Evolutionary conservation across 1,140 invertebrate genomes (phyloP).

Genomic region (Lordiphosa mommai): DNA sequence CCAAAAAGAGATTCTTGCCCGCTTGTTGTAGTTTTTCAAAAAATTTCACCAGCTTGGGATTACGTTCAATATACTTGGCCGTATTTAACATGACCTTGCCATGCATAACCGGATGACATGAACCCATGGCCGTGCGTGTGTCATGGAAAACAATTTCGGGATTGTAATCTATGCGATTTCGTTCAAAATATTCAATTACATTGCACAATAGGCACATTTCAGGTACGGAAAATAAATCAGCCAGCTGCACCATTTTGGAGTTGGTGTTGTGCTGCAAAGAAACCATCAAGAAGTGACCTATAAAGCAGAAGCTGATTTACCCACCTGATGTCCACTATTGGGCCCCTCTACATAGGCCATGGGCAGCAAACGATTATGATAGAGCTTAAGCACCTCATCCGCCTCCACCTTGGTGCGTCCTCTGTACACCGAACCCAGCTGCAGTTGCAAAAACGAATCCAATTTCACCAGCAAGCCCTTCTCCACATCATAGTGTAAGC

Average conservation of each 20-base stretch:
- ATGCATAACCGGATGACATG: constrained; percentile 95
- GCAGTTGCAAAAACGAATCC: constrained; percentile 97
- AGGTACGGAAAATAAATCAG: constrained; percentile 98
- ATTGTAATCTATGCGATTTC: constrained; percentile 94
- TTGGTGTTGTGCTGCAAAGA: constrained; percentile 82
- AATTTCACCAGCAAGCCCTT: constrained; percentile 97
- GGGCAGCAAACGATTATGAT: constrained; percentile 92
- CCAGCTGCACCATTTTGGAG: constrained; percentile 95
- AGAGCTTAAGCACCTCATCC: constrained; percentile 92
- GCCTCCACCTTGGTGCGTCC: constrained; percentile 89
- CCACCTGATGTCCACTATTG: constrained; percentile 79
- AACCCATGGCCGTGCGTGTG: constrained; percentile 94
- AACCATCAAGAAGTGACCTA: too few relatives aligned
- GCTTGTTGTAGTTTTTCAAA: constrained; percentile 87
- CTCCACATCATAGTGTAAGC: constrained; percentile 97
- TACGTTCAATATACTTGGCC: constrained; percentile 89
- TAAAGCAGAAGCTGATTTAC: constrained; percentile 1
- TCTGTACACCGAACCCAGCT: constrained; percentile 96
- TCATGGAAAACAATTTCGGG: constrained; percentile 97
- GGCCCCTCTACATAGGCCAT: constrained; percentile 90
- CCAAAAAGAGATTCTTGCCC: constrained; percentile 95
- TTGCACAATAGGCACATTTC: constrained; percentile 97
- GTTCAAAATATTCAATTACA: constrained; percentile 95
- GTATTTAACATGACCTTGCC: constrained; percentile 89
- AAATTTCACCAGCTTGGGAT: constrained; percentile 87